A percentile compares a stretch with the other conserved stretches of the same genome.
These are phyloP conservation scores for Poicephalus meyeri DNA, from an alignment of 2,113 vertebrate genomes.

Conservation along the genomic window DNA sequence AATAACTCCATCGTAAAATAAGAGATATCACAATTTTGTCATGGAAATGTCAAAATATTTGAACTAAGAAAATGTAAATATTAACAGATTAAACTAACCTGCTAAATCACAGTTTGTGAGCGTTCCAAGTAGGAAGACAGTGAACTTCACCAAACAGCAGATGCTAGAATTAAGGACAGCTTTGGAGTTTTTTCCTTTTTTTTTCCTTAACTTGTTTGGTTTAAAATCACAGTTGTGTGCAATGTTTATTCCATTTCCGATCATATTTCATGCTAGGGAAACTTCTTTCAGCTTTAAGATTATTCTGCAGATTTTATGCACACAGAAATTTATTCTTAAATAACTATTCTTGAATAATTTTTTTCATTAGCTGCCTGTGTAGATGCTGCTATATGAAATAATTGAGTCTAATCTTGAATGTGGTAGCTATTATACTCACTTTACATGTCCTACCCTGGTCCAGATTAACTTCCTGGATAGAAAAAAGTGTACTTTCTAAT, in stretches of 20 bases:
- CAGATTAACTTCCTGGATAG: background rate
- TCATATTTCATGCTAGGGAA: background rate
- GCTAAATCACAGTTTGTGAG: background rate
- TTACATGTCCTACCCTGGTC: background rate
- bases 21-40: background rate
- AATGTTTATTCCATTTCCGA: background rate
- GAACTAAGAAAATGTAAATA: conserved; percentile 40
- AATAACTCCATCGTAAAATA: background rate
- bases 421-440: background rate
- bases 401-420: background rate
- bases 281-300: background rate
- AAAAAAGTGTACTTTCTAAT: background rate
- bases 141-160: background rate
- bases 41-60: conserved; percentile 60
- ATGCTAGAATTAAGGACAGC: background rate
- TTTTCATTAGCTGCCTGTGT: background rate
- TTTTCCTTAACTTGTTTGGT: background rate
- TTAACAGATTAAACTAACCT: conserved; percentile 6
- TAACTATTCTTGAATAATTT: background rate
- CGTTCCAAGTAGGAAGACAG: background rate
- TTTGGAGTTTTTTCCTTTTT: background rate
- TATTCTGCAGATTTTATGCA: background rate
- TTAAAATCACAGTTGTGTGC: background rate
- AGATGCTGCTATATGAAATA: background rate
- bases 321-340: background rate